Evolutionary conservation across 2,113 vertebrate genomes (phyloP).

Genomic region (Phalacrocorax pelagicus): DNA sequence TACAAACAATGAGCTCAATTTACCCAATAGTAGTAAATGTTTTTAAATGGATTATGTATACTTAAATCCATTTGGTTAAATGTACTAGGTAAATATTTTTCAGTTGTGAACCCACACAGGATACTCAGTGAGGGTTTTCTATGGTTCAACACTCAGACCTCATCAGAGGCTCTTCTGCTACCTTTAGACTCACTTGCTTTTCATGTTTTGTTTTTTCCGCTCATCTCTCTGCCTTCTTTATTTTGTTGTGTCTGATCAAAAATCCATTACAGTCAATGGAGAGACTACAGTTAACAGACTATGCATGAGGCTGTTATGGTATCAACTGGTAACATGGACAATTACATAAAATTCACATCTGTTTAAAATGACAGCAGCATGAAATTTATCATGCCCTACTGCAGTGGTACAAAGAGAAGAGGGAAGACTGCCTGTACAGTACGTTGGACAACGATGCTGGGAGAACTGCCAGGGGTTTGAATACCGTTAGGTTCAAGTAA

Average conservation of each 20-base stretch:
- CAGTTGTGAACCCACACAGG: constrained; percentile 31
- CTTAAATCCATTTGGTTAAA: constrained; percentile 56
- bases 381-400: not conserved
- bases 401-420: not conserved
- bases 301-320: not conserved
- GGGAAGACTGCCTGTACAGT: not conserved
- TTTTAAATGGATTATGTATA: constrained; percentile 64
- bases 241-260: not conserved
- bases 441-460: not conserved
- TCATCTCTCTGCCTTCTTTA: not conserved
- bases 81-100: constrained; percentile 61
- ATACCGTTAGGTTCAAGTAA: not conserved
- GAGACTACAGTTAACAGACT: not conserved
- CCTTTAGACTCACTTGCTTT: not conserved
- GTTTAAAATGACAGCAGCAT: not conserved
- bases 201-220: not conserved
- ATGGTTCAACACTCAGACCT: not conserved
- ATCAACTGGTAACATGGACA: not conserved
- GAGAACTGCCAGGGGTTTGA: not conserved
- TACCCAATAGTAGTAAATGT: constrained; percentile 57
- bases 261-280: not conserved
- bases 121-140: not conserved
- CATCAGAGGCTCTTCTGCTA: not conserved
- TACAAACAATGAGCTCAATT: constrained; percentile 70
- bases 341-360: not conserved